Evolutionary conservation across 2,113 vertebrate genomes (phyloP).

Genomic region (Gallinago jamesoni): DNA sequence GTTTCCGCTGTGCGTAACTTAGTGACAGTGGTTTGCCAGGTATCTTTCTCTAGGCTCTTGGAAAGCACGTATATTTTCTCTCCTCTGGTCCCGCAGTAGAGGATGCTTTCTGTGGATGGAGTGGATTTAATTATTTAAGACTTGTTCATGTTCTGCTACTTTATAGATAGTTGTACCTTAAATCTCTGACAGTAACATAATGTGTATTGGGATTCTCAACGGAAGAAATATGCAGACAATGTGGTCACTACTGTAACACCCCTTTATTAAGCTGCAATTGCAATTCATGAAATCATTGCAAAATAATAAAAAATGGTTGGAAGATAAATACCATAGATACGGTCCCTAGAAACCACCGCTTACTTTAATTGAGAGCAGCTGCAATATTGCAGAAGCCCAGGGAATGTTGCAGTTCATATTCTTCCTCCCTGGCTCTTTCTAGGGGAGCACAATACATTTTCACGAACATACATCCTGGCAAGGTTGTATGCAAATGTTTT

Average conservation of each 20-base stretch:
- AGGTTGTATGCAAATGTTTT: neutral
- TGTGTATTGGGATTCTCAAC: neutral
- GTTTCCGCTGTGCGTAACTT: neutral
- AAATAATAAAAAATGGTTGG: constrained; percentile 21
- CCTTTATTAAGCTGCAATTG: constrained; percentile 36
- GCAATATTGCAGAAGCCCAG: constrained; percentile 42
- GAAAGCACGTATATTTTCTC: neutral
- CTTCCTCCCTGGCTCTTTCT: neutral
- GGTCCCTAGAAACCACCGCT: constrained; percentile 35
- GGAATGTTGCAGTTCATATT: constrained; percentile 34
- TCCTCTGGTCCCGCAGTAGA: neutral
- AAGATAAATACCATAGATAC: constrained; percentile 47
- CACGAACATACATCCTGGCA: neutral
- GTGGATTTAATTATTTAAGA: neutral
- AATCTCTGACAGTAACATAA: neutral
- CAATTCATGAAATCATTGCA: constrained; percentile 35
- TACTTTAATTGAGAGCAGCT: constrained; percentile 64
- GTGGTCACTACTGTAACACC: neutral
- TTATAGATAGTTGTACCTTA: constrained; percentile 1
- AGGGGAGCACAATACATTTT: neutral
- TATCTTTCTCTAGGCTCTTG: neutral
- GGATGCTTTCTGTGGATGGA: neutral
- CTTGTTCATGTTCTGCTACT: neutral
- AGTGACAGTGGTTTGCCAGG: neutral
- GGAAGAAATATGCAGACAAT: constrained; percentile 25